Evolutionary conservation across 2,888 invertebrate species (phyloP).

Genomic region (Zaprionus bogoriensis): DNA sequence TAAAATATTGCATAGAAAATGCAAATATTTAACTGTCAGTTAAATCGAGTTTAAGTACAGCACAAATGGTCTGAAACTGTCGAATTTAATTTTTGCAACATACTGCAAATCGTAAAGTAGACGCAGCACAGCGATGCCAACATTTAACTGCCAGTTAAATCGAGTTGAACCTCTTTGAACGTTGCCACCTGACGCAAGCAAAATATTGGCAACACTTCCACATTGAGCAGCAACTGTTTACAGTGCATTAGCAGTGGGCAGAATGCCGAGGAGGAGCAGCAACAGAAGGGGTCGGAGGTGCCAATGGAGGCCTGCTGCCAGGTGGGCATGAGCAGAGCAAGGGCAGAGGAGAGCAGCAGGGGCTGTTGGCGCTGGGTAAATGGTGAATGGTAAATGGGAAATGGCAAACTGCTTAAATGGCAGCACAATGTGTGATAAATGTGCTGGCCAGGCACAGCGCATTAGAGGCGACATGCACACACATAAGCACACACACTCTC

Average conservation of each 20-base stretch:
- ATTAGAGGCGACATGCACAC: constrained; percentile 36
- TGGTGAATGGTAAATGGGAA: constrained; percentile 17
- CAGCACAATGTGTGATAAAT: constrained; percentile 71
- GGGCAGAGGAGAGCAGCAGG: too few relatives aligned
- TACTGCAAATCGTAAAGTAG: too few relatives aligned
- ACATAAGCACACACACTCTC: constrained; percentile 7
- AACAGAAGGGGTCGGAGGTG: background rate
- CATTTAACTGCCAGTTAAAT: background rate
- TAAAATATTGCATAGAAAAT: too few relatives aligned
- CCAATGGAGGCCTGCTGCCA: background rate
- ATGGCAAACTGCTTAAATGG: constrained; percentile 54
- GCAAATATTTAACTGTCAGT: too few relatives aligned
- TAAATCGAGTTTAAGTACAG: too few relatives aligned
- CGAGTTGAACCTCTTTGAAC: background rate
- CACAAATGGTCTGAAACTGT: too few relatives aligned
- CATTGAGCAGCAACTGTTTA: background rate
- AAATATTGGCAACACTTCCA: background rate
- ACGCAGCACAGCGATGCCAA: too few relatives aligned
- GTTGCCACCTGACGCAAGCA: constrained; percentile 21
- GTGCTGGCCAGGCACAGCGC: constrained; percentile 55
- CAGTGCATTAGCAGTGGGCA: constrained; percentile 15
- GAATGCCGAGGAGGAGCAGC: background rate
- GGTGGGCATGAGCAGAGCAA: background rate
- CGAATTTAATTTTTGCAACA: too few relatives aligned
- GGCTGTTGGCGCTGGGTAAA: constrained; percentile 40